Evolutionary conservation across 2,113 vertebrate genomes (phyloP).

Genomic region (Nothobranchius kuhntae): DNA sequence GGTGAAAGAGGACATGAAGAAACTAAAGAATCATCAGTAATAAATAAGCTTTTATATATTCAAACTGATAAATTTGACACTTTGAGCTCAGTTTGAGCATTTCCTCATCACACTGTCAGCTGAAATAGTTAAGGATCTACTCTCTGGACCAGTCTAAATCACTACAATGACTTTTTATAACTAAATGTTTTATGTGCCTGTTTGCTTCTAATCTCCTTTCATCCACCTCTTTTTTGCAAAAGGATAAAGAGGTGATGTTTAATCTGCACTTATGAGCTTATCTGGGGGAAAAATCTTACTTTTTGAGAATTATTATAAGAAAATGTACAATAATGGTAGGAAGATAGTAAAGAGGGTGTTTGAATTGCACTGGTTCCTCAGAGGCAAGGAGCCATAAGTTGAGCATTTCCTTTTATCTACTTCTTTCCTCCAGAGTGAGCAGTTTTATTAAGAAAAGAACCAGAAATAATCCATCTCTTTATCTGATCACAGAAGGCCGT

Average conservation of each 20-base stretch:
- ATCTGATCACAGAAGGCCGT: background rate
- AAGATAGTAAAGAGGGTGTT: background rate
- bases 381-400: constrained; percentile 5
- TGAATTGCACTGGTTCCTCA: constrained; percentile 26
- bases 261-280: constrained; percentile 16
- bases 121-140: too few species aligned
- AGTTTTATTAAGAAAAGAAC: constrained; percentile 12
- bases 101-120: too few species aligned
- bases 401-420: background rate
- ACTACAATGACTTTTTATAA: too few species aligned
- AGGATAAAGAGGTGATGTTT: background rate
- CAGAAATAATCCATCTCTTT: background rate
- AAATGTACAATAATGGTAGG: background rate
- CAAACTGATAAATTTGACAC: too few species aligned
- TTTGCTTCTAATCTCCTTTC: background rate
- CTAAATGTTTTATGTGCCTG: too few species aligned
- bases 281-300: constrained; percentile 26
- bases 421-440: background rate
- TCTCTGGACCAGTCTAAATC: background rate
- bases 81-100: too few species aligned
- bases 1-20: too few species aligned
- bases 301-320: constrained; percentile 28
- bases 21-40: too few species aligned
- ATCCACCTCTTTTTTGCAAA: background rate
- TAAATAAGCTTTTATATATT: too few species aligned